Evolutionary conservation across 2,113 vertebrate species (phyloP).

Genomic region (Corvus hawaiiensis): DNA sequence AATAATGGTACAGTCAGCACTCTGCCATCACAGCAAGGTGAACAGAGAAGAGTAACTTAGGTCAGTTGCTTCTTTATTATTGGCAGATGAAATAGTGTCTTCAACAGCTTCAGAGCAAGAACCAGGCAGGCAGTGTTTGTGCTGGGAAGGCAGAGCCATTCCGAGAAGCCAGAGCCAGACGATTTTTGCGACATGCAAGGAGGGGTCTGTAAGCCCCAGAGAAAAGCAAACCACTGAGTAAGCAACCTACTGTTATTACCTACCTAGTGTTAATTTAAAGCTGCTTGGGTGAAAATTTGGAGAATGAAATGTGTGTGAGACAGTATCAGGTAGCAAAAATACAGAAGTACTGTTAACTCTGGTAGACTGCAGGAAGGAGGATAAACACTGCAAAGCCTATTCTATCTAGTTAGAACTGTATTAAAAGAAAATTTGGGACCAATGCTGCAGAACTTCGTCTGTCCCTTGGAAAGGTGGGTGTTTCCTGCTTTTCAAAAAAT

Average conservation of each 20-base stretch:
- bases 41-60: slow-evolving; percentile 48
- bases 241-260: background rate
- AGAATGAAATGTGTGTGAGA: background rate
- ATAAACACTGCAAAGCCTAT: background rate
- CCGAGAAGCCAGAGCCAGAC: background rate
- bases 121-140: slow-evolving; percentile 34
- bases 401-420: background rate
- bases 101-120: slow-evolving; percentile 54
- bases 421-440: background rate
- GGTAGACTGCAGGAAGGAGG: background rate
- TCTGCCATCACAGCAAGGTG: slow-evolving; percentile 57
- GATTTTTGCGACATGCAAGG: background rate
- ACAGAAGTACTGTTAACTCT: background rate
- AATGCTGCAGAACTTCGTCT: background rate
- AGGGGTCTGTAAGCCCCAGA: background rate
- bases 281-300: background rate
- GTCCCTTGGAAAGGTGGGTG: background rate
- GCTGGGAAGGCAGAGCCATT: background rate
- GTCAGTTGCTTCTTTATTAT: slow-evolving; percentile 56
- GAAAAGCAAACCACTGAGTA: background rate
- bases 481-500: background rate
- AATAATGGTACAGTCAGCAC: slow-evolving; percentile 42
- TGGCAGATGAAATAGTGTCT: slow-evolving; percentile 56
- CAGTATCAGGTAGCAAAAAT: background rate
- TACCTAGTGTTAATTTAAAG: background rate